Conservation (phyloP, 2,888 invertebrate genomes). For the Plebejus melissa region DNA sequence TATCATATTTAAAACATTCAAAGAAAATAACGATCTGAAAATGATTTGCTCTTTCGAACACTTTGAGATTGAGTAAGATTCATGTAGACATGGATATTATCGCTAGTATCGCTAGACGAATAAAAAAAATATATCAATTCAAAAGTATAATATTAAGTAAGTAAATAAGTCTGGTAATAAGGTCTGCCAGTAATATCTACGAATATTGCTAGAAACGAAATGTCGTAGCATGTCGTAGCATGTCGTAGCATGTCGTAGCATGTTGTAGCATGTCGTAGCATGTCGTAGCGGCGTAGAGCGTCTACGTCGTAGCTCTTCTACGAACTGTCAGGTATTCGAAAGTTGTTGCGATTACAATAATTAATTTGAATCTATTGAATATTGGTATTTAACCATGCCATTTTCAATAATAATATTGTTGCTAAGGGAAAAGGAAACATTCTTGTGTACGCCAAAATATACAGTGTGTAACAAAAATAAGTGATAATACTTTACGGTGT, state of each 20-base stretch:
- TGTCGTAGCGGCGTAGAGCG: neutral
- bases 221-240: neutral
- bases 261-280: neutral
- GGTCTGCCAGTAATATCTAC: too few relatives aligned
- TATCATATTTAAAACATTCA: neutral
- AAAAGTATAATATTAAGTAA: neutral
- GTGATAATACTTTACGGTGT: too few relatives aligned
- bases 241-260: neutral
- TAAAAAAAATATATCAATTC: neutral
- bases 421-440: neutral
- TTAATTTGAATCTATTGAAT: neutral
- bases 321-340: neutral
- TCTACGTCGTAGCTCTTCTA: conserved; percentile 3
- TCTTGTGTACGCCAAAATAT: conserved; percentile 2
- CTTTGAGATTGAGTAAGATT: neutral
- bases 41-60: neutral
- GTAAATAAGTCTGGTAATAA: too few relatives aligned
- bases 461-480: too few relatives aligned
- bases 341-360: neutral
- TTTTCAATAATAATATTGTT: neutral
- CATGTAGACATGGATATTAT: neutral
- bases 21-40: neutral
- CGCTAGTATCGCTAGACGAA: neutral
- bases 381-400: neutral
- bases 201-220: neutral